Evolutionary conservation across 2,888 invertebrate species (phyloP).

Genomic region (Lordiphosa fenestrarum): DNA sequence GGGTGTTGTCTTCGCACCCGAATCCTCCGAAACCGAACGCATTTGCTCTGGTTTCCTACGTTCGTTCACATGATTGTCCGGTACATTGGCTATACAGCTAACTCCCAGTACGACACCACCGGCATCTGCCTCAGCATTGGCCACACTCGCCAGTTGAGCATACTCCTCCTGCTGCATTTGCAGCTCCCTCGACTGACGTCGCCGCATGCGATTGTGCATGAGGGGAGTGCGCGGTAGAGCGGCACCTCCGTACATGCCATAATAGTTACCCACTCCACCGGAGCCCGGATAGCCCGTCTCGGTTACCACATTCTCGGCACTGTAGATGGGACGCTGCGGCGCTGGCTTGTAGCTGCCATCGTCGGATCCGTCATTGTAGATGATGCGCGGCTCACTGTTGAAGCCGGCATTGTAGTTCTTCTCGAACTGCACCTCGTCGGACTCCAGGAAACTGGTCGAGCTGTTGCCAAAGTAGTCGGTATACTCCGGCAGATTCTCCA

Average conservation of each 20-base stretch:
- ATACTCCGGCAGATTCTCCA: conserved; percentile 71
- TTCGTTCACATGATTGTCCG: conserved; percentile 43
- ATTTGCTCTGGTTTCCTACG: conserved; percentile 78
- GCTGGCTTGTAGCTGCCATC: conserved; percentile 54
- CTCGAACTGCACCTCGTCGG: conserved; percentile 78
- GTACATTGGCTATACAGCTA: neutral
- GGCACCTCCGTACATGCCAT: conserved; percentile 51
- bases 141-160: conserved; percentile 32
- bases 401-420: conserved; percentile 75
- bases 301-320: conserved; percentile 70
- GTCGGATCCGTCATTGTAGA: conserved; percentile 76
- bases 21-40: conserved; percentile 79
- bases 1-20: conserved; percentile 71
- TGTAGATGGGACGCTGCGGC: conserved; percentile 69
- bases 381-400: conserved; percentile 78
- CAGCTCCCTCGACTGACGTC: conserved; percentile 72
- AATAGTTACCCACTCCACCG: conserved; percentile 39
- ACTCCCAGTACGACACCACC: neutral
- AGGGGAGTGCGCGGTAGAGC: conserved; percentile 74
- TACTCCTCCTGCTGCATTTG: conserved; percentile 71
- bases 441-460: conserved; percentile 73
- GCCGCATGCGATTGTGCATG: conserved; percentile 75
- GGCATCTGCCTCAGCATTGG: neutral
- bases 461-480: conserved; percentile 76
- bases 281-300: conserved; percentile 38